Conservation (phyloP, 2,888 invertebrate species). For the Lochmaea crataegi region DNA sequence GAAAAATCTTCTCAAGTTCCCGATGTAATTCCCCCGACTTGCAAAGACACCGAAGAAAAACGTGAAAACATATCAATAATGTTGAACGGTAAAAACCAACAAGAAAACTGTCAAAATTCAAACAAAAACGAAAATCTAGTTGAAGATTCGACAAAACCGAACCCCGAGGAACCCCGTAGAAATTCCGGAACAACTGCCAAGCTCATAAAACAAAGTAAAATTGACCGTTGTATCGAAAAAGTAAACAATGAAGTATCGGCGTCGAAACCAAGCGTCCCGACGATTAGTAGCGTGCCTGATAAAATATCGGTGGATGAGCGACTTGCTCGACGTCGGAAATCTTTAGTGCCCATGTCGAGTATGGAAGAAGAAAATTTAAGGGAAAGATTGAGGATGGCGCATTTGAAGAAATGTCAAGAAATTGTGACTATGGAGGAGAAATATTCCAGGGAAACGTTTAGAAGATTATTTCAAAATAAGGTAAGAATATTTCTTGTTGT, state of each 20-base stretch:
- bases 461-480: conserved; percentile 76
- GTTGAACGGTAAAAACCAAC: conserved; percentile 7
- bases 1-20: conserved; percentile 16
- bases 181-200: conserved; percentile 29
- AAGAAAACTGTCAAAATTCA: background rate
- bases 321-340: conserved; percentile 53
- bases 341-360: conserved; percentile 68
- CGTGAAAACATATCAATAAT: conserved; percentile 1
- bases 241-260: conserved; percentile 38
- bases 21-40: conserved; percentile 13
- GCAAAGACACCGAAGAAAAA: conserved; percentile 20
- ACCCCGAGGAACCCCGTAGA: conserved; percentile 37
- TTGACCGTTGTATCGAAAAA: conserved; percentile 28
- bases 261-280: conserved; percentile 45
- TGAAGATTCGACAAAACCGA: conserved; percentile 18
- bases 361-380: conserved; percentile 79
- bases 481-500: conserved; percentile 65
- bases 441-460: conserved; percentile 74
- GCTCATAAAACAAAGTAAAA: conserved; percentile 38
- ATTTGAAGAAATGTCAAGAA: conserved; percentile 75
- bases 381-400: conserved; percentile 71
- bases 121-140: background rate
- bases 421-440: conserved; percentile 73
- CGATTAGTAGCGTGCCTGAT: conserved; percentile 43
- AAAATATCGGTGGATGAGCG: conserved; percentile 51